Percentiles rank a stretch among this genome's conserved stretches.
Evolutionary conservation across 2,113 vertebrate genomes (phyloP).

Genomic region (Chauna torquata): DNA sequence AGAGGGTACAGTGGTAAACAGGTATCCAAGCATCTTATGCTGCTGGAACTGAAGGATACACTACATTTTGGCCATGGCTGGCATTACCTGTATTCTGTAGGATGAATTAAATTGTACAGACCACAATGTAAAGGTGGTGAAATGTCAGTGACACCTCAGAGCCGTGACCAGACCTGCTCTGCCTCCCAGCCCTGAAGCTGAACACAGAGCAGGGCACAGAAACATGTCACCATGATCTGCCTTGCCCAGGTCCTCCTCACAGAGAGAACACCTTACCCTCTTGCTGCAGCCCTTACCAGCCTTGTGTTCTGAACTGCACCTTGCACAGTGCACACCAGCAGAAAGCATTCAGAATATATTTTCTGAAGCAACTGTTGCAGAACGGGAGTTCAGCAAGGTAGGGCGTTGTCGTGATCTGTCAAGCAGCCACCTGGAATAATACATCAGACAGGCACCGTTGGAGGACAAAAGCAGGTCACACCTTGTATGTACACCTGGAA

Average conservation of each 20-base stretch:
- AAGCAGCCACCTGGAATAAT: not conserved
- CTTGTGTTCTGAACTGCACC: rapidly evolving
- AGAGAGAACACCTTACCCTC: not conserved
- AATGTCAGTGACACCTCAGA: not conserved
- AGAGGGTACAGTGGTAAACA: not conserved
- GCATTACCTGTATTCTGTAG: not conserved
- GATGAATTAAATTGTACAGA: not conserved
- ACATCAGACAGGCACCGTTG: not conserved
- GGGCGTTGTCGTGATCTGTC: not conserved
- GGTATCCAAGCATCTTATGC: not conserved
- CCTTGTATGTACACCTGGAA: not conserved
- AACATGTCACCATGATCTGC: not conserved
- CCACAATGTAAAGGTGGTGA: not conserved
- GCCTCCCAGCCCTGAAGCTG: not conserved
- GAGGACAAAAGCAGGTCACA: not conserved
- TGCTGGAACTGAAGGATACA: not conserved
- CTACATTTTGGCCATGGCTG: not conserved
- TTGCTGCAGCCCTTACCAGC: not conserved
- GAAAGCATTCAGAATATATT: not conserved
- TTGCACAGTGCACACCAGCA: no score
- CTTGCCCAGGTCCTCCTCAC: not conserved
- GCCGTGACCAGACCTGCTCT: not conserved
- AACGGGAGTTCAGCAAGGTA: not conserved
- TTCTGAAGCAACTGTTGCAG: not conserved
- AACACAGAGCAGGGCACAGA: not conserved